Base-by-base conservation (phyloP, 2,797 vertebrate genomes). In the Chrosomus eos region DNA sequence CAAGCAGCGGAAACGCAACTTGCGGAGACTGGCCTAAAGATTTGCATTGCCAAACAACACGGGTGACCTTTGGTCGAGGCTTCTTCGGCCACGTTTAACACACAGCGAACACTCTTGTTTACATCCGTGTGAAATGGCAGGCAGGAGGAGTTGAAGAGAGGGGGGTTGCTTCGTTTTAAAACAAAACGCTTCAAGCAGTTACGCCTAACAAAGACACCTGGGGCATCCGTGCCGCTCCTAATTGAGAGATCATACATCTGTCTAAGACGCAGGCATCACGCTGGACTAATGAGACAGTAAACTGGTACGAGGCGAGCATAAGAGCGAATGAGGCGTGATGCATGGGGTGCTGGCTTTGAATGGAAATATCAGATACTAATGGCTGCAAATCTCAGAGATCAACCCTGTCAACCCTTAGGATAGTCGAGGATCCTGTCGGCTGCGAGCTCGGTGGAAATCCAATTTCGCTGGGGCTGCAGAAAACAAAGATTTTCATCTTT, bases 201-300 rank as follows among this genome's bases (percentile, higher is more conserved):
- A 89, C 87, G 83, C 89, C 74, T 70, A 23, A 90, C 86, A 87
- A 92, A 93, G 90, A 84, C 89, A 93, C 92, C 93, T 90, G 90
- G 89, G 91, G 94, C 93, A 8, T 89, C 93, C 91, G 90, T 91
- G 85, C 85, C 72, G 85, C 91, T 90, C 91, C 93, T 95, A 95
- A 95, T 94, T 93, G 93, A 93, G 91, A 88, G 86, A 89, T 89
- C 78, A 88, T 92, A 92, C 93, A 94, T 92, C 93, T 94, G 93
- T 94, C 92, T 92, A 84, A 80, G 89, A 87, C 70, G 87, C 80
- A 89, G 88, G 91, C 89, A 71, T 71, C 62, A 28, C 70, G 67
- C 31, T 70, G 82, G 73, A 89, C 87, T 89, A 90, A 89, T 89
- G 87, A 90, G 89, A 77, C 78, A 53, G 72, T 81, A 79, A 83